Evolutionary conservation across 2,888 invertebrate species (phyloP), one percentile per base, ranked within the genome.

Genomic region (Pandemis corylana): DNA sequence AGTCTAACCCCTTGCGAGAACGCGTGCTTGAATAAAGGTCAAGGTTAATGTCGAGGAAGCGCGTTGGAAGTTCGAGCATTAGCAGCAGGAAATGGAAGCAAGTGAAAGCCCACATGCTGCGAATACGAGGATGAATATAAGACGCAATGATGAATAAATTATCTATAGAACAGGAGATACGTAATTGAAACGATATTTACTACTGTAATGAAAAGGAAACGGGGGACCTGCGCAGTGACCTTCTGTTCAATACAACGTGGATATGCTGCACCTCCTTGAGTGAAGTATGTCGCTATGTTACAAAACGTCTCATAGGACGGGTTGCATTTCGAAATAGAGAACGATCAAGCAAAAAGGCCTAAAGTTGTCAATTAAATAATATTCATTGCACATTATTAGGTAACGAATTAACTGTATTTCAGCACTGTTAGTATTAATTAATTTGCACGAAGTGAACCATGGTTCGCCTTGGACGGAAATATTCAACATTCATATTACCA

Each of bases 401-500:
- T 4, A 59, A 59, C 59, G 59, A 13, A 20, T 9, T 20, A 56
- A 44, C 44, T 46, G 53, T 51, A 72, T 61, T 66, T 63, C 51
- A 42, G 51, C 44, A 62, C 42, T 41, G 49, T 61, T n/a, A 46
- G 12, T 46, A 51, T 61, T 28, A 42, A 62, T 72, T 67, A 42
- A 62, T 72, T 67, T 41, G 71, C 42, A 13, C 41, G 28, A 44
- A 61, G 28, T 44, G 36, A 44, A 36, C n/a, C 62, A 59, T 56
- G 63, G 7, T 15, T 59, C 44, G 63, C 71, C 69, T 67, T 41
- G 67, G 44, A 41, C n/a, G 59, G 49, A 68, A 69, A 66, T 44
- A 71, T 53, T 75, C 63, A 12, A 67, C 62, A 71, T 75, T 70
- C 70, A 71, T 70, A 70, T 71, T 56, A 64, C 72, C 53, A 36